Percentiles rank a stretch among this genome's conserved stretches.
Evolutionary conservation across 1,140 invertebrate genomes (phyloP).

Genomic region (Pinna nobilis): DNA sequence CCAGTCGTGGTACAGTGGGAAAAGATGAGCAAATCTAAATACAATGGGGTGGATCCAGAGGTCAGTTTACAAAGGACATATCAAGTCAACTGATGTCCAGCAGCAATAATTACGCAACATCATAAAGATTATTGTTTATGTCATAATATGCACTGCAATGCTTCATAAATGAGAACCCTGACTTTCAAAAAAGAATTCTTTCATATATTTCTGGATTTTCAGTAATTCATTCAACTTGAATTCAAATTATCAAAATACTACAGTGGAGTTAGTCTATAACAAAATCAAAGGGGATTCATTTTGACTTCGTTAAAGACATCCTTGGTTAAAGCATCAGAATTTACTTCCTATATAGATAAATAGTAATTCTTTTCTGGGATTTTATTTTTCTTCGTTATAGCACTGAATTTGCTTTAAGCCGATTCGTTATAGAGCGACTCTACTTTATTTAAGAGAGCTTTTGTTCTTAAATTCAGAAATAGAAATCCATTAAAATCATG

Average conservation of each 20-base stretch:
- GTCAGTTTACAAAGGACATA: slow-evolving; percentile 52
- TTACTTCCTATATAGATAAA: too few relatives aligned
- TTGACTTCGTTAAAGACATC: neutral
- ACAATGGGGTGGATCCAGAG: slow-evolving; percentile 96
- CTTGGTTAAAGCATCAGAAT: too few relatives aligned
- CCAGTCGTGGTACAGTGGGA: slow-evolving; percentile 88
- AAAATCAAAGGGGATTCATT: too few relatives aligned
- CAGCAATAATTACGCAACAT: neutral
- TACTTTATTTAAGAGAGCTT: neutral
- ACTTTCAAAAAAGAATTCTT: too few relatives aligned
- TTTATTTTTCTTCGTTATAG: too few relatives aligned
- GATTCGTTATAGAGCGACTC: neutral
- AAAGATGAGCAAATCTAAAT: slow-evolving; percentile 99
- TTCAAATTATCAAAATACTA: neutral
- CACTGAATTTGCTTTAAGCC: neutral
- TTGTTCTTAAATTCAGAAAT: too few relatives aligned
- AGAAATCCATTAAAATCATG: neutral
- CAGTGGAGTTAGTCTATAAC: too few relatives aligned
- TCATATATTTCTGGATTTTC: neutral
- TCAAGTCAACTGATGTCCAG: neutral
- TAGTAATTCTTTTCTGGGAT: too few relatives aligned
- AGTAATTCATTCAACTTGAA: neutral
- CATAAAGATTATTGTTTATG: too few relatives aligned
- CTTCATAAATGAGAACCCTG: neutral
- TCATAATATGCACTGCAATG: too few relatives aligned